Evolutionary conservation across 2,113 vertebrate genomes (phyloP).

Genomic region (Perca schrenkii): DNA sequence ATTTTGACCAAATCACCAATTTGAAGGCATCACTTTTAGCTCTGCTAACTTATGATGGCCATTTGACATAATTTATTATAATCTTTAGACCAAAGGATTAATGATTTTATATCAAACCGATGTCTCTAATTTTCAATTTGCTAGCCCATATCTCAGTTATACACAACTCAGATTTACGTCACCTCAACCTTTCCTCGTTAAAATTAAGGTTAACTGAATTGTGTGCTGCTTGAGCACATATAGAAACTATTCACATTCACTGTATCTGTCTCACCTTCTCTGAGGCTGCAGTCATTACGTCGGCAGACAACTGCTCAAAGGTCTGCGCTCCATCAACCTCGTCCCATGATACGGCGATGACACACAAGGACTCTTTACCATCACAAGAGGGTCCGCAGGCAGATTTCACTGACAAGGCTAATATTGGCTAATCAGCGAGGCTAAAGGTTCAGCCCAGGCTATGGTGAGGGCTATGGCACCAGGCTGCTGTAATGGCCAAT

Average conservation of each 20-base stretch:
- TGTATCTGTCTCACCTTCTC: not conserved
- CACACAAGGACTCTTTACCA: not conserved
- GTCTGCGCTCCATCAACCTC: not conserved
- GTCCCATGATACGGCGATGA: not conserved
- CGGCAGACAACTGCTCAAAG: not conserved
- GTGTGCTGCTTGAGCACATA: not conserved
- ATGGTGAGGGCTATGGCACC: not conserved
- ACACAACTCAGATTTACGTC: not conserved
- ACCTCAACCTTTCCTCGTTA: not conserved
- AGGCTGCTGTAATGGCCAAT: conserved; percentile 58
- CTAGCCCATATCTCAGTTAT: not conserved
- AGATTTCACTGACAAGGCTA: conserved; percentile 22
- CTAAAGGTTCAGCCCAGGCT: conserved; percentile 31
- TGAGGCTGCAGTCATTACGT: not conserved
- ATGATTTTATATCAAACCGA: not conserved
- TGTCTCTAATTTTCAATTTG: not conserved
- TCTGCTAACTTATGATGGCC: not conserved
- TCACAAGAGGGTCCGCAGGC: not conserved
- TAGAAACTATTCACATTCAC: not conserved
- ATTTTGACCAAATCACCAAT: not conserved
- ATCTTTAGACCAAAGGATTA: not conserved
- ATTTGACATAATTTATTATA: not conserved
- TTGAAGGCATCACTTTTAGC: too few species aligned
- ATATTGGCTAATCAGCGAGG: conserved; percentile 44
- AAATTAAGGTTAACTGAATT: conserved; percentile 18